A percentile compares a stretch with the other conserved stretches of the same genome.
Evolutionary conservation across 37 sponge, comb jelly and placozoan species (phyloP).

Genomic region (Eunapius fragilis): DNA sequence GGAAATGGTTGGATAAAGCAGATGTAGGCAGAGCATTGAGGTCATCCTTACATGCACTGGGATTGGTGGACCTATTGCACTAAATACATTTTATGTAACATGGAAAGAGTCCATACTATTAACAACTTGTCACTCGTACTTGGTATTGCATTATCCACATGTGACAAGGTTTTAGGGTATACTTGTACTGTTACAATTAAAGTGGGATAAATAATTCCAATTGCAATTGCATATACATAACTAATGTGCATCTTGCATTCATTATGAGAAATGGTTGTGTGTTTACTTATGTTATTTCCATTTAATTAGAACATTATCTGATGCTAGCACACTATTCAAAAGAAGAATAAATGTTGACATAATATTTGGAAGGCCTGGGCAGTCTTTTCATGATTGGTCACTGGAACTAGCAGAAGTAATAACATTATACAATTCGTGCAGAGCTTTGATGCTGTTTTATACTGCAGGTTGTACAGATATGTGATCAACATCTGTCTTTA

Average conservation of each 20-base stretch:
- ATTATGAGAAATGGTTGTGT: not conserved
- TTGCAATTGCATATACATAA: too few species aligned
- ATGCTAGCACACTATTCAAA: conserved; percentile 48
- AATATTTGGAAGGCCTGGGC: conserved; percentile 81
- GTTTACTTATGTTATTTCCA: not conserved
- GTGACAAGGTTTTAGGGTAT: too few species aligned
- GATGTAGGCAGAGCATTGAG: too few species aligned
- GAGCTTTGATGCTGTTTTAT: not conserved
- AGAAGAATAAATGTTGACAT: conserved; percentile 60
- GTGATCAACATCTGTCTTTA: conserved; percentile 76
- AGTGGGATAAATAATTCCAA: too few species aligned
- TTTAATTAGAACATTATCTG: conserved; percentile 30
- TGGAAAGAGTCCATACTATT: too few species aligned
- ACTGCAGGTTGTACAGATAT: conserved; percentile 31
- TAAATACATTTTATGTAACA: too few species aligned
- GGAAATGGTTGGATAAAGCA: too few species aligned
- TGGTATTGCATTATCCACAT: too few species aligned
- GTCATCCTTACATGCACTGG: too few species aligned
- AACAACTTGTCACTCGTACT: too few species aligned
- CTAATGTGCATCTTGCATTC: not conserved
- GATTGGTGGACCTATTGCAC: too few species aligned
- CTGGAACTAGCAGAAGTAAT: conserved; percentile 34
- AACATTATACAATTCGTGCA: not conserved
- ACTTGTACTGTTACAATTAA: too few species aligned
- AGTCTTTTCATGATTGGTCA: conserved; percentile 46